phyloP scores from a whole-genome alignment of 2,888 invertebrate species.

The Taphrorychus bicolor region DNA sequence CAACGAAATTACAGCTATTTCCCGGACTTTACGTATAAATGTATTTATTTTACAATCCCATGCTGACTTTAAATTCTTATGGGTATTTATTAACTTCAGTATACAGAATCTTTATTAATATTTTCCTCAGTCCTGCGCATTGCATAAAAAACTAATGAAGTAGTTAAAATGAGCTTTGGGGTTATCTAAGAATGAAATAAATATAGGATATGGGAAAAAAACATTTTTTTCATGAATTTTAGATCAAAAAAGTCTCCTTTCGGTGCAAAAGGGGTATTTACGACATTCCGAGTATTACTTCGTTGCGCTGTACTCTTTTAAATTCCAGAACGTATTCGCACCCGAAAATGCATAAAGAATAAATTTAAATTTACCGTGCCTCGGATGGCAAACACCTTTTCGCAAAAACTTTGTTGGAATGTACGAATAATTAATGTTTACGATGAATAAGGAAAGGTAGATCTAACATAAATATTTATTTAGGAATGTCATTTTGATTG shows the following conservation, averaged over 20 bases:
- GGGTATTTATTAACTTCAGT: constrained; percentile 19
- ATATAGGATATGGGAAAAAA: too few relatives aligned
- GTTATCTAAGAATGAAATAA: too few relatives aligned
- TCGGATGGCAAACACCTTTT: constrained; percentile 6
- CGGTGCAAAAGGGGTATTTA: neutral
- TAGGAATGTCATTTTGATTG: neutral
- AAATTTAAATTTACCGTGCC: constrained; percentile 15
- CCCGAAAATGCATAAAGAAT: constrained; percentile 14
- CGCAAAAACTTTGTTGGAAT: constrained; percentile 13
- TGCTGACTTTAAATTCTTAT: constrained; percentile 27
- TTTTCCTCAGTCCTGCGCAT: too few relatives aligned
- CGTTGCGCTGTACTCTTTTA: constrained; percentile 1
- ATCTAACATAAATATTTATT: constrained; percentile 2
- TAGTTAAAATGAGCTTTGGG: too few relatives aligned
- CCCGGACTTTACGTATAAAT: constrained; percentile 24
- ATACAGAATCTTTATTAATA: too few relatives aligned
- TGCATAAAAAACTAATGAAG: too few relatives aligned
- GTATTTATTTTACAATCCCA: constrained; percentile 36
- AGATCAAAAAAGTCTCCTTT: too few relatives aligned
- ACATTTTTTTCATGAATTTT: neutral
- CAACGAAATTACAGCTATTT: constrained; percentile 37
- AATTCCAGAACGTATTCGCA: constrained; percentile 1
- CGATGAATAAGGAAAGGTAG: constrained; percentile 3
- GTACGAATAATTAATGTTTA: constrained; percentile 9
- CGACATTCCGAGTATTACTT: neutral